Conservation (phyloP, 2,113 vertebrate genomes). For the Zosterops japonicus region DNA sequence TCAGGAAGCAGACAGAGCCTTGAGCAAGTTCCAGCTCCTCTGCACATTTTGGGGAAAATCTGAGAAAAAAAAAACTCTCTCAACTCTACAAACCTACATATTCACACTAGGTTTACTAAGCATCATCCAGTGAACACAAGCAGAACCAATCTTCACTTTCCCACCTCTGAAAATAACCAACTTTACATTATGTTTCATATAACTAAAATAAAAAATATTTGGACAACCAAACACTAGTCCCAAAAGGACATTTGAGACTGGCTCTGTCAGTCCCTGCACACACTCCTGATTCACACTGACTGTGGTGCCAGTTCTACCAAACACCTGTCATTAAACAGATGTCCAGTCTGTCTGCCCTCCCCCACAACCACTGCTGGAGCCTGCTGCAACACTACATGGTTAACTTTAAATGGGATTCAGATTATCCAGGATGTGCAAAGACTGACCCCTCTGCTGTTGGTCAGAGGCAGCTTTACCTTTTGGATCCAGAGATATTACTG, state of each 20-base stretch:
- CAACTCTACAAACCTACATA: not conserved
- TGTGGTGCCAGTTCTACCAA: not conserved
- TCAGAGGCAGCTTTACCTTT: not conserved
- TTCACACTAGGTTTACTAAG: not conserved
- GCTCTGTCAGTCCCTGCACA: not conserved
- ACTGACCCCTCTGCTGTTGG: not conserved
- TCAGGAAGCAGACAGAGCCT: not conserved
- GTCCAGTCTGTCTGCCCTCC: not conserved
- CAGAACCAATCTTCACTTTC: not conserved
- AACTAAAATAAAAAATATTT: not conserved
- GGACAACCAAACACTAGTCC: not conserved
- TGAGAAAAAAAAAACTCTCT: not conserved
- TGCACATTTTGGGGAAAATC: not conserved
- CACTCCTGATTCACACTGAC: fast-evolving
- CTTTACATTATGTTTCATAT: not conserved
- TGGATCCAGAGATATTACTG: not conserved
- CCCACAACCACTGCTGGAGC: not conserved
- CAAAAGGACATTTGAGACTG: not conserved
- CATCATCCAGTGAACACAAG: not conserved
- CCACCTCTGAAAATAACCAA: not conserved
- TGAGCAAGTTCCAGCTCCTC: not conserved
- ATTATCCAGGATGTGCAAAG: not conserved
- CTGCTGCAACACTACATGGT: fast-evolving
- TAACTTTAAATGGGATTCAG: not conserved
- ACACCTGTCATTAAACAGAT: not conserved